phyloP scores from a whole-genome alignment of 2,888 invertebrate genomes.

The Chymomyza fuscimana region DNA sequence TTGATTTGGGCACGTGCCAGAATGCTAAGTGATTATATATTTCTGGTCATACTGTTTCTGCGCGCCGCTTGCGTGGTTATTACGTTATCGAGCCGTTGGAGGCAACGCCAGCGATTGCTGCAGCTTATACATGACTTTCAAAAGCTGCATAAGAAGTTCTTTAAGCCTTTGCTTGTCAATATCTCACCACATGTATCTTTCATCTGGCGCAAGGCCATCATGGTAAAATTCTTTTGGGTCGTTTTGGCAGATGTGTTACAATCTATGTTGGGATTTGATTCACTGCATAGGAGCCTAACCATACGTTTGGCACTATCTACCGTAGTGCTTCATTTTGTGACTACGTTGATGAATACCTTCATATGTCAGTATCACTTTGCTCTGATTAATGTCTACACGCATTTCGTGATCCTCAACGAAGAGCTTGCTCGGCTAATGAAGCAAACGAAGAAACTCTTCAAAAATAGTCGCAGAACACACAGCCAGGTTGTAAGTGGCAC shows the following conservation, averaged over 20 bases:
- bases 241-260: background rate
- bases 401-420: background rate
- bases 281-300: background rate
- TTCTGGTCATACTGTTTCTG: background rate
- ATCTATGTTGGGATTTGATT: background rate
- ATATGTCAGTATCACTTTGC: conserved; percentile 6
- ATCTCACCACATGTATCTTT: background rate
- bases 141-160: background rate
- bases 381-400: background rate
- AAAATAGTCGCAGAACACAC: no score
- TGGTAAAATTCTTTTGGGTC: background rate
- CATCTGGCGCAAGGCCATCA: background rate
- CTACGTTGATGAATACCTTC: conserved; percentile 2
- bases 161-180: background rate
- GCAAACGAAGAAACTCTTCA: background rate
- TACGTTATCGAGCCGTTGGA: conserved; percentile 1
- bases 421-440: background rate
- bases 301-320: background rate
- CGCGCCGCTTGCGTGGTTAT: background rate
- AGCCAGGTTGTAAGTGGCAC: background rate
- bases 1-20: background rate
- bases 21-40: background rate
- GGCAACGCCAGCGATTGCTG: background rate
- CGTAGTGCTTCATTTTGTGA: background rate
- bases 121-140: background rate